Evolutionary conservation across 2,113 vertebrate genomes (phyloP).

Genomic region (Epinephelus moara): DNA sequence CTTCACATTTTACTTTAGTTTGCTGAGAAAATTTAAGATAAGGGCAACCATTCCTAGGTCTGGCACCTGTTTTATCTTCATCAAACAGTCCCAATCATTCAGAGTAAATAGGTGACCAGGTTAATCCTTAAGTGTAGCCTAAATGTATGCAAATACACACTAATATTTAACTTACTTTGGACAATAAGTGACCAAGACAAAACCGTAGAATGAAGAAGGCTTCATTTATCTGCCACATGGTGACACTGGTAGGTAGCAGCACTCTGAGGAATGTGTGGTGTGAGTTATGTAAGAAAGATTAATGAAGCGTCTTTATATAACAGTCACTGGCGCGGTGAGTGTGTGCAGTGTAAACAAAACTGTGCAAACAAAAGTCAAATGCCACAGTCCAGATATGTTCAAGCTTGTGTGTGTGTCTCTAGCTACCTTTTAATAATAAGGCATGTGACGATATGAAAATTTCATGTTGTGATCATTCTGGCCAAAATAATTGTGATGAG

Average conservation of each 20-base stretch:
- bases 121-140: not conserved
- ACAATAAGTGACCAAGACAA: not conserved
- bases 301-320: conserved; percentile 71
- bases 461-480: too few relatives aligned
- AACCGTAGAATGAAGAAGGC: not conserved
- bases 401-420: not conserved
- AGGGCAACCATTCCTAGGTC: not conserved
- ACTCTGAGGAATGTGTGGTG: conserved; percentile 68
- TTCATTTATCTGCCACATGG: conserved; percentile 16
- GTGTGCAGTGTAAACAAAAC: conserved; percentile 53
- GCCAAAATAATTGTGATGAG: too few relatives aligned
- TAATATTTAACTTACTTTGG: not conserved
- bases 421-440: not conserved
- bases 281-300: conserved; percentile 65
- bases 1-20: not conserved
- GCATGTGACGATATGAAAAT: too few relatives aligned
- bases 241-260: conserved; percentile 63
- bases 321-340: not conserved
- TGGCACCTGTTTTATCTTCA: not conserved
- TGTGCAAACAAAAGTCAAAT: conserved; percentile 61
- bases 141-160: not conserved
- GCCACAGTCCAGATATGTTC: conserved; percentile 41
- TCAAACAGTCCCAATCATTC: not conserved
- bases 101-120: not conserved
- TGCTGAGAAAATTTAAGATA: not conserved